Evolutionary conservation across 2,797 vertebrate genomes (phyloP).

Genomic region (Lutjanus campechanus): DNA sequence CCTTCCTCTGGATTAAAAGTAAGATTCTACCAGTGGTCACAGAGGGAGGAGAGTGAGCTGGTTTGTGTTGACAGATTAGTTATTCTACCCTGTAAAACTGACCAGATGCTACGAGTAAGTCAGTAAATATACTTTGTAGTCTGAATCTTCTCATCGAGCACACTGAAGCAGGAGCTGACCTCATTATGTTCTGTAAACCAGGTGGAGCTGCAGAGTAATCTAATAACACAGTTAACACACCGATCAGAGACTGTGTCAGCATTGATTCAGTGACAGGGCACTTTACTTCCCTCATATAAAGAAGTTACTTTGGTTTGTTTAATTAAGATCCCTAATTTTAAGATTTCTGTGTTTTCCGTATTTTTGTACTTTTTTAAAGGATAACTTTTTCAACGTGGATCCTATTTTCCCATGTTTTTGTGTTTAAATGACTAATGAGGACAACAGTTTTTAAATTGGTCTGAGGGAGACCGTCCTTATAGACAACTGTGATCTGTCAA

Average conservation of each 20-base stretch:
- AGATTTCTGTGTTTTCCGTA: neutral
- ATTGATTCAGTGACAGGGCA: neutral
- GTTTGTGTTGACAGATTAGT: constrained; percentile 39
- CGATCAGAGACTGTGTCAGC: constrained; percentile 9
- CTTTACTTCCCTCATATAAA: constrained; percentile 4
- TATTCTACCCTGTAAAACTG: neutral
- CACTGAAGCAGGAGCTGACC: constrained; percentile 14
- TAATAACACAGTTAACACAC: constrained; percentile 33
- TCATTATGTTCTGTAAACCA: constrained; percentile 35
- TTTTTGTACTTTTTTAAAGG: too few relatives aligned
- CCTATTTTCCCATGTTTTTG: too few relatives aligned
- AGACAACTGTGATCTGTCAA: too few relatives aligned
- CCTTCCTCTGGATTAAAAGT: constrained; percentile 52
- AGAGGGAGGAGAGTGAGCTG: constrained; percentile 27
- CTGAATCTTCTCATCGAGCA: neutral
- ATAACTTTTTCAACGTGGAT: too few relatives aligned
- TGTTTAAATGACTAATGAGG: too few relatives aligned
- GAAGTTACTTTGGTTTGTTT: neutral
- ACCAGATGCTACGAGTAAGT: neutral
- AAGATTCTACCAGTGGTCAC: constrained; percentile 31
- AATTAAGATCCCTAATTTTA: neutral
- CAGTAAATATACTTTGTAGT: neutral
- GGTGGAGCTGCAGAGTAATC: constrained; percentile 30
- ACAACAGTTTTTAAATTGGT: too few relatives aligned
- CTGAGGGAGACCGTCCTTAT: too few relatives aligned